These are phyloP conservation scores for Euclidia mi DNA, from an alignment of 2,888 invertebrate genomes.

Conservation along the genomic window DNA sequence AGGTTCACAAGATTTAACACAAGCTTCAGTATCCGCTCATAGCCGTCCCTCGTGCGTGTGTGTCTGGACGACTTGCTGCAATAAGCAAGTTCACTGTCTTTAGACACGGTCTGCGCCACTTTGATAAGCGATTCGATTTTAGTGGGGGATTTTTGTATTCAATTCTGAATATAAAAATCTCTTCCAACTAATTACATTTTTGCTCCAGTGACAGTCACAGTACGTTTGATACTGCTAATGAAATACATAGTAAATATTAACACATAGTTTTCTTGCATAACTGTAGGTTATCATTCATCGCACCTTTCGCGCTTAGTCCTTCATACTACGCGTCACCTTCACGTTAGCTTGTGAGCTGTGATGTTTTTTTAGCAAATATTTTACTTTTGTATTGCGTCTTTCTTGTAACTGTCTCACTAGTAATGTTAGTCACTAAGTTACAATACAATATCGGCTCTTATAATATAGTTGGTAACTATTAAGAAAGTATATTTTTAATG, in stretches of 20 bases:
- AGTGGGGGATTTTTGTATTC: slow-evolving; percentile 88
- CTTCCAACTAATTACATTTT: slow-evolving; percentile 83
- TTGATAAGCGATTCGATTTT: slow-evolving; percentile 75
- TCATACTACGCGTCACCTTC: slow-evolving; percentile 72
- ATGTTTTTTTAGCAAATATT: slow-evolving; percentile 80
- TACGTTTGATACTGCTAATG: slow-evolving; percentile 47
- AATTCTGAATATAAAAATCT: slow-evolving; percentile 82
- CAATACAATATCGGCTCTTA: slow-evolving; percentile 69
- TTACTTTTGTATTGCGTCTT: slow-evolving; percentile 72
- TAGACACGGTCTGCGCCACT: slow-evolving; percentile 81
- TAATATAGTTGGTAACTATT: slow-evolving; percentile 63
- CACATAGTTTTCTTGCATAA: slow-evolving; percentile 58
- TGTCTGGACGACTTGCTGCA: slow-evolving; percentile 88
- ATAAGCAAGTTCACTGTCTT: slow-evolving; percentile 85
- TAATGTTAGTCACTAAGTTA: slow-evolving; percentile 80
- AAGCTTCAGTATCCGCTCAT: slow-evolving; percentile 53
- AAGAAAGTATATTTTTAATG: slow-evolving; percentile 59
- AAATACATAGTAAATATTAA: slow-evolving; percentile 27
- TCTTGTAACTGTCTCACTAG: slow-evolving; percentile 73
- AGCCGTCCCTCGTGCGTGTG: slow-evolving; percentile 66
- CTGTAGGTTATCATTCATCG: slow-evolving; percentile 78
- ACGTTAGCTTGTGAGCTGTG: slow-evolving; percentile 86
- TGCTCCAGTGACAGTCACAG: slow-evolving; percentile 66
- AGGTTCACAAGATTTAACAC: slow-evolving; percentile 48
- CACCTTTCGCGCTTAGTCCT: slow-evolving; percentile 77